phyloP scores from a whole-genome alignment of 2,797 vertebrate genomes.

The Sebastes aleutianus region DNA sequence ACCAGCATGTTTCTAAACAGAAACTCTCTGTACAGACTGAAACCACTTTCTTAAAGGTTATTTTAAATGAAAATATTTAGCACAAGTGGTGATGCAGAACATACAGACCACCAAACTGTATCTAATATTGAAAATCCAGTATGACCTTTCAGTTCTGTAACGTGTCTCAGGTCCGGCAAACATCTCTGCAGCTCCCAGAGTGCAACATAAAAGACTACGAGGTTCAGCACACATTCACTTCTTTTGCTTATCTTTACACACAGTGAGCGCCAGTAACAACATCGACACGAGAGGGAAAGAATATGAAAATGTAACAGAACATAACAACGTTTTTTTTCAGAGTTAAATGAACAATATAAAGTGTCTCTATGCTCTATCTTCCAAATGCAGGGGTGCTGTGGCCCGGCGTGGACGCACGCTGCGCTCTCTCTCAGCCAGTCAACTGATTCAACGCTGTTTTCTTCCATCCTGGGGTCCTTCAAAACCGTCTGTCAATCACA shows the following conservation, averaged over 20 bases:
- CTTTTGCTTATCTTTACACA: conserved; percentile 22
- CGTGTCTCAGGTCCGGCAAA: conserved; percentile 7
- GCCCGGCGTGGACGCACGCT: conserved; percentile 40
- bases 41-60: neutral
- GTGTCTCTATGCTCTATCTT: conserved; percentile 72
- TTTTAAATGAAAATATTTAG: neutral
- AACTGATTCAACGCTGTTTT: neutral
- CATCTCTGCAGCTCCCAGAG: neutral
- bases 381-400: conserved; percentile 30
- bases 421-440: conserved; percentile 9
- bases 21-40: neutral
- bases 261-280: conserved; percentile 44
- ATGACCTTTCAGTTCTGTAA: neutral
- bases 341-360: conserved; percentile 69
- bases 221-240: conserved; percentile 24
- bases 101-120: neutral
- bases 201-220: conserved; percentile 34
- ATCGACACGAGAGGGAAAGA: conserved; percentile 50
- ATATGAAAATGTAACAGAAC: conserved; percentile 48
- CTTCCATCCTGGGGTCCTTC: conserved; percentile 31
- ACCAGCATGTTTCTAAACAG: neutral
- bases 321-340: conserved; percentile 34
- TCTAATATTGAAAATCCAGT: neutral
- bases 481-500: conserved; percentile 47
- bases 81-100: neutral